Conservation (phyloP, 2,888 invertebrate genomes). For the Frankliniella intonsa region DNA sequence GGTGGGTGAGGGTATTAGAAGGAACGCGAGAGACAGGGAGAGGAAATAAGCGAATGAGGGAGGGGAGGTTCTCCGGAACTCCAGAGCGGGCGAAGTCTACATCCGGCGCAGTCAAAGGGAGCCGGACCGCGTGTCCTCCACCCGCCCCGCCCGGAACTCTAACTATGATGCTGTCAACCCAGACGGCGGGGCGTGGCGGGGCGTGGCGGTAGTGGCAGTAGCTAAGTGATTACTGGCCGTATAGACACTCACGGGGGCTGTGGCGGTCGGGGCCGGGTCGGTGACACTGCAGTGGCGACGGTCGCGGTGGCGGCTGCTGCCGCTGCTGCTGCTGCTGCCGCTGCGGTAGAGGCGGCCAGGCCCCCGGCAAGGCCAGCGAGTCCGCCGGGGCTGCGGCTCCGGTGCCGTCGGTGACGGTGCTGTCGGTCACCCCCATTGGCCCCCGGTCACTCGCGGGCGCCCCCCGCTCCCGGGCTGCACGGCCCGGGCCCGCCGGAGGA, state of each 20-base stretch:
- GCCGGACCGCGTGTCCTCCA: neutral
- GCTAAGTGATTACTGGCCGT: neutral
- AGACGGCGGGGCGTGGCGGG: neutral
- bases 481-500: neutral
- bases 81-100: too few species aligned
- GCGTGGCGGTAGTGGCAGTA: neutral
- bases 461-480: neutral
- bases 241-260: slow-evolving; percentile 1
- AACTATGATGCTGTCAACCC: too few species aligned
- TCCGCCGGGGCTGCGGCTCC: neutral
- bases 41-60: neutral
- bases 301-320: neutral
- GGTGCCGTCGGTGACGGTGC: too few species aligned
- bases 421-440: too few species aligned
- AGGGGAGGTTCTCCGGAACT: neutral
- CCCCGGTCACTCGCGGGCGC: neutral
- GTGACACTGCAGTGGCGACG: neutral
- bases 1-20: neutral
- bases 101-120: too few species aligned
- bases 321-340: neutral
- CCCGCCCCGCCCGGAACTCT: neutral
- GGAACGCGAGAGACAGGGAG: slow-evolving; percentile 7
- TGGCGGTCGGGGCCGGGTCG: neutral
- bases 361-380: neutral
- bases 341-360: slow-evolving; percentile 17